Percentiles rank a stretch among this genome's conserved stretches.
These are phyloP conservation scores for Lepus timidus DNA, from an alignment of 2,113 vertebrate genomes.

Conservation along the genomic window DNA sequence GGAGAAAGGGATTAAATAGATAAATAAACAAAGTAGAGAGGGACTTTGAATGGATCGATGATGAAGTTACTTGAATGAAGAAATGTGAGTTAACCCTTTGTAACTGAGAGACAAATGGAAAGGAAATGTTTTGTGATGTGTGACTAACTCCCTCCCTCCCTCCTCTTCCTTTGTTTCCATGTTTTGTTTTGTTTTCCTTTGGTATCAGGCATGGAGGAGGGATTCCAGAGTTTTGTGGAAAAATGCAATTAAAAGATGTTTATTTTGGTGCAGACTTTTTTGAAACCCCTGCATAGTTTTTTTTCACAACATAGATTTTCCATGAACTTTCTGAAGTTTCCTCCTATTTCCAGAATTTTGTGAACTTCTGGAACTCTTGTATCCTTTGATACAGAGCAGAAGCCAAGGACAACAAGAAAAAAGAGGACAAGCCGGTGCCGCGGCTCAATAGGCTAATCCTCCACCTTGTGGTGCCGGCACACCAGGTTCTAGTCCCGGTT, in stretches of 20 bases:
- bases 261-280: too few species aligned
- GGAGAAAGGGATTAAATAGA: not conserved
- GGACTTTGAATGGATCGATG: not conserved
- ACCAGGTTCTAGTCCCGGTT: too few species aligned
- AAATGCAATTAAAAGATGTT: too few species aligned
- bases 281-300: too few species aligned
- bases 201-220: not conserved
- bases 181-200: not conserved
- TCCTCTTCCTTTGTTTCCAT: not conserved
- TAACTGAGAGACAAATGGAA: not conserved
- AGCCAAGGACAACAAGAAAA: not conserved
- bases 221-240: too few species aligned
- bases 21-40: not conserved
- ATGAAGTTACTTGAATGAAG: not conserved
- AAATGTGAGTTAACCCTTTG: not conserved
- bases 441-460: too few species aligned
- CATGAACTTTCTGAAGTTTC: too few species aligned
- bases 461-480: too few species aligned
- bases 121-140: not conserved
- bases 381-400: not conserved
- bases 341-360: not conserved
- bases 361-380: slow-evolving; percentile 24
- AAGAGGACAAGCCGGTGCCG: not conserved
- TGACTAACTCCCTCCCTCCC: not conserved
- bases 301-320: too few species aligned